A percentile compares a stretch with the other conserved stretches of the same genome.
Evolutionary conservation across 2,113 vertebrate species (phyloP).

Genomic region (Pristiophorus japonicus): DNA sequence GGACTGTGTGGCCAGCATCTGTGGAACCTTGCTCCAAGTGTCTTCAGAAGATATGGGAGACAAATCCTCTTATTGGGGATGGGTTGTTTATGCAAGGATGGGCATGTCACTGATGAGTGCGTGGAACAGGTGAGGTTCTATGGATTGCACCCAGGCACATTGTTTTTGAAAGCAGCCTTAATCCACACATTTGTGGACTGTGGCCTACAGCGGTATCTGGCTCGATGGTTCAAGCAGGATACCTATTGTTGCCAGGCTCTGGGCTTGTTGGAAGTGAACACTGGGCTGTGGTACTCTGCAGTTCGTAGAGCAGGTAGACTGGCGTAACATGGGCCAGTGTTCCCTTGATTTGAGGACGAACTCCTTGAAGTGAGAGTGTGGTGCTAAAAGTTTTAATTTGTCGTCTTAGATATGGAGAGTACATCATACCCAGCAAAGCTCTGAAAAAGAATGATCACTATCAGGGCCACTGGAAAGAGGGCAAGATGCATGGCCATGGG

Average conservation of each 20-base stretch:
- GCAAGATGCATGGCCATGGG: conserved; percentile 88
- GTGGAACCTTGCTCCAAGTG: neutral
- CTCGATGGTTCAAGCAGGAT: neutral
- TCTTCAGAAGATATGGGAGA: neutral
- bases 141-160: neutral
- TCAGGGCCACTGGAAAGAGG: conserved; percentile 88
- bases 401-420: conserved; percentile 77
- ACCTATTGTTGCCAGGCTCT: neutral
- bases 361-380: neutral
- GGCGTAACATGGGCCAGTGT: neutral
- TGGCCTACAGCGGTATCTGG: neutral
- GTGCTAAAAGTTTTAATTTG: conserved; percentile 27
- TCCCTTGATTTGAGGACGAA: neutral
- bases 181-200: neutral
- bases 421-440: conserved; percentile 71
- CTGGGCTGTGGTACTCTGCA: too few species aligned
- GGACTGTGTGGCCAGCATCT: neutral
- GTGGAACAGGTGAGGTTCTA: neutral
- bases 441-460: conserved; percentile 80
- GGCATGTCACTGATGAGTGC: neutral
- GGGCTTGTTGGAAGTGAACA: neutral
- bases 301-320: neutral
- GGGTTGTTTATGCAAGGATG: neutral
- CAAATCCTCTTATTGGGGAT: neutral
- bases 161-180: neutral